phyloP scores from a whole-genome alignment of 2,797 vertebrate genomes.

The Micrastur ruficollis region DNA sequence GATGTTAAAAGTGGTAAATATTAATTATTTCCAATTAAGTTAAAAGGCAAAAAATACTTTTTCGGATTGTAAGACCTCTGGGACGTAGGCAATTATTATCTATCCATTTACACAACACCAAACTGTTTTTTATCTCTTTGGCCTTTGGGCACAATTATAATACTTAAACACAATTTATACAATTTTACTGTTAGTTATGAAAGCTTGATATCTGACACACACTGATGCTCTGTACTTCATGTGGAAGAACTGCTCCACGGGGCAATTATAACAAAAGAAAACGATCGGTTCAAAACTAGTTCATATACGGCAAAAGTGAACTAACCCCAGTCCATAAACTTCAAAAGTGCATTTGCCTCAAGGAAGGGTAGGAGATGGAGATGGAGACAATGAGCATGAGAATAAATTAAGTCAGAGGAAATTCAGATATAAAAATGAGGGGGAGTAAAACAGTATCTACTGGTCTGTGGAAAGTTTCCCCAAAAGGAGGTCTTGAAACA shows the following conservation, averaged over 20 bases:
- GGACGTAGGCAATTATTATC: not conserved
- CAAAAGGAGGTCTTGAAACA: not conserved
- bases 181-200: not conserved
- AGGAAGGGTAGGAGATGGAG: not conserved
- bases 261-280: not conserved
- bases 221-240: not conserved
- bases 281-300: not conserved
- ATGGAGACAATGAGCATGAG: not conserved
- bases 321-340: not conserved
- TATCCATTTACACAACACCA: not conserved
- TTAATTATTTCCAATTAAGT: conserved; percentile 47
- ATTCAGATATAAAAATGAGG: not conserved
- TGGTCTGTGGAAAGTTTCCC: not conserved
- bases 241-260: not conserved
- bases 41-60: not conserved
- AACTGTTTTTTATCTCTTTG: not conserved
- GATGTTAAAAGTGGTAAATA: conserved; percentile 39
- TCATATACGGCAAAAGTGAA: not conserved
- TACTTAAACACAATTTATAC: not conserved
- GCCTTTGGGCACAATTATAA: conserved; percentile 8
- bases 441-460: not conserved
- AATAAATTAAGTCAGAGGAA: not conserved
- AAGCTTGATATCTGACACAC: not conserved
- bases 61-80: not conserved
- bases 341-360: not conserved